A percentile compares a stretch with the other conserved stretches of the same genome.
Conservation (phyloP, 2,113 vertebrate species). For the Oreotrochilus melanogaster region DNA sequence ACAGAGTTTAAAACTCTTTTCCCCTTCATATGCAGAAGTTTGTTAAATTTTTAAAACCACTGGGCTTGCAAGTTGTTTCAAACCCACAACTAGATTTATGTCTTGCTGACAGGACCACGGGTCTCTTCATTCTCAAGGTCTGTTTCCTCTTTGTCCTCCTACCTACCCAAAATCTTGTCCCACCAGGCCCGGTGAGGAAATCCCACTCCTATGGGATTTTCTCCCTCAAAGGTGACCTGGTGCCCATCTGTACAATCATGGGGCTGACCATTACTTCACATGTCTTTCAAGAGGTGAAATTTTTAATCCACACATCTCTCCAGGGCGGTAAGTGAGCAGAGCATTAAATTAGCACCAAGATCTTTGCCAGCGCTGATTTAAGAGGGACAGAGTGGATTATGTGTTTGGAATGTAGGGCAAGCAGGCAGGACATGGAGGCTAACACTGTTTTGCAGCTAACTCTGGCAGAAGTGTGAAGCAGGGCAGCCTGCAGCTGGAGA, state of each 20-base stretch:
- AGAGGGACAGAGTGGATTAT: neutral
- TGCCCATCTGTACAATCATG: neutral
- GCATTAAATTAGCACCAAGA: constrained; percentile 11
- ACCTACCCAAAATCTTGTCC: neutral
- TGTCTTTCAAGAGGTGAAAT: neutral
- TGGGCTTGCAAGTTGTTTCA: neutral
- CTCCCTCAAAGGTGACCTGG: neutral
- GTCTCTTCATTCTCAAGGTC: neutral
- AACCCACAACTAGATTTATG: neutral
- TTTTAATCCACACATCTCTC: constrained; percentile 23
- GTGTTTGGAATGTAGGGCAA: constrained; percentile 33
- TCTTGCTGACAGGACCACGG: neutral
- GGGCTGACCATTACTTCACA: neutral
- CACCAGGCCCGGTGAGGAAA: neutral
- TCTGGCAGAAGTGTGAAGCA: neutral
- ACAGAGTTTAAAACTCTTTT: neutral
- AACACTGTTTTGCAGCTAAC: accelerated
- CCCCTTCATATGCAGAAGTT: neutral
- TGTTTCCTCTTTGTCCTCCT: neutral
- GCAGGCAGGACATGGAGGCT: neutral
- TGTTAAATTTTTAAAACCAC: neutral
- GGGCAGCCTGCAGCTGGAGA: neutral
- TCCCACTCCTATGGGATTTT: neutral
- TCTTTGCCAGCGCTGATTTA: constrained; percentile 33
- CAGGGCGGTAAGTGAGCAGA: neutral